A percentile compares a stretch with the other conserved stretches of the same genome.
Evolutionary conservation across 2,113 vertebrate species (phyloP).

Genomic region (Corythoichthys haematopterus): DNA sequence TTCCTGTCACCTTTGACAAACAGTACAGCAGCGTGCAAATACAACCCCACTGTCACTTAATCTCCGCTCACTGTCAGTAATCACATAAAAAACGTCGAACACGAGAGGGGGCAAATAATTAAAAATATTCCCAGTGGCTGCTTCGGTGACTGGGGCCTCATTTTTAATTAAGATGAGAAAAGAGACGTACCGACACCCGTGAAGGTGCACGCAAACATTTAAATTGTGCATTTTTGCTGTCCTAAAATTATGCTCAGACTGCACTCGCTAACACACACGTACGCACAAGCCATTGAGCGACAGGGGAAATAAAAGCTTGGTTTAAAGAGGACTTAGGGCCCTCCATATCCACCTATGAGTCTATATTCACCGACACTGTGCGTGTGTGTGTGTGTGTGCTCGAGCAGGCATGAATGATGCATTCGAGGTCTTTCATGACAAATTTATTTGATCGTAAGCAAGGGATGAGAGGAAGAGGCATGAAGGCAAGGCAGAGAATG

Average conservation of each 20-base stretch:
- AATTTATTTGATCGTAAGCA: conserved; percentile 46
- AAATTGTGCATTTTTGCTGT: conserved; percentile 12
- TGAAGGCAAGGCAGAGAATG: conserved; percentile 3
- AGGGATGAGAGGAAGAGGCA: conserved; percentile 18
- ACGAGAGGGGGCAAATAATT: conserved; percentile 65
- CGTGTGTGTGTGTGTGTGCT: conserved; percentile 10
- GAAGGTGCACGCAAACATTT: conserved; percentile 24
- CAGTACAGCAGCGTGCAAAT: conserved; percentile 51
- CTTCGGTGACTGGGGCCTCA: conserved; percentile 45
- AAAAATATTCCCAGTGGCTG: conserved; percentile 67
- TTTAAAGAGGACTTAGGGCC: conserved; percentile 65
- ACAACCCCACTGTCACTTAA: conserved; percentile 54
- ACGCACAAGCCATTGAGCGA: conserved; percentile 46
- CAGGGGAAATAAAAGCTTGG: conserved; percentile 68
- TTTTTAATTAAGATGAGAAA: conserved; percentile 64
- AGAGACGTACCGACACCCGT: conserved; percentile 26
- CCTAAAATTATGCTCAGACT: conserved; percentile 9
- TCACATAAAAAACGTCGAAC: conserved; percentile 53
- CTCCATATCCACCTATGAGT: conserved; percentile 48
- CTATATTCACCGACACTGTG: conserved; percentile 40
- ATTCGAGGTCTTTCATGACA: conserved; percentile 34
- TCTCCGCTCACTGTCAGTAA: conserved; percentile 62
- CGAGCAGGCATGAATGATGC: conserved; percentile 26
- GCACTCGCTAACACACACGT: conserved; percentile 11
- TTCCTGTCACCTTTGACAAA: conserved; percentile 52